Evolutionary conservation across 2,797 vertebrate species (phyloP).

Genomic region (Anguilla marmorata): DNA sequence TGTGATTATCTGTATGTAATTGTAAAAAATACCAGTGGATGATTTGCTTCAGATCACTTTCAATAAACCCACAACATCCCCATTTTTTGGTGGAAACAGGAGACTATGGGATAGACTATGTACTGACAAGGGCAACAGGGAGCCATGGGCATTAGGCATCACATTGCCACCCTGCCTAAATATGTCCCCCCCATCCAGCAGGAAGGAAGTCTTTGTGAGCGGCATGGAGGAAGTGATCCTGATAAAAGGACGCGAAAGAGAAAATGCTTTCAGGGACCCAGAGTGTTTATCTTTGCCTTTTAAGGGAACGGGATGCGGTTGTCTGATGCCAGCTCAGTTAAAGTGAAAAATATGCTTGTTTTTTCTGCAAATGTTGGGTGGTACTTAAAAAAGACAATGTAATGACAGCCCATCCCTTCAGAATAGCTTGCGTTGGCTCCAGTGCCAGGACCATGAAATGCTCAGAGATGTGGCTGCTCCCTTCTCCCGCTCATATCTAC

Average conservation of each 20-base stretch:
- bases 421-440: constrained; percentile 60
- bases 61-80: background rate
- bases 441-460: constrained; percentile 50
- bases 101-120: background rate
- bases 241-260: constrained; percentile 54
- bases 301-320: constrained; percentile 59
- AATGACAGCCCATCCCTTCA: constrained; percentile 46
- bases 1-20: background rate
- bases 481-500: background rate
- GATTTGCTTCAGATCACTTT: constrained; percentile 6
- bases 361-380: constrained; percentile 36
- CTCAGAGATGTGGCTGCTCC: background rate
- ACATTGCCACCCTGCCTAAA: constrained; percentile 70
- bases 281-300: constrained; percentile 68
- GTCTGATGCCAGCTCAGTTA: constrained; percentile 37
- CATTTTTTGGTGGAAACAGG: background rate
- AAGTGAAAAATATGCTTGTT: constrained; percentile 49
- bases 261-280: constrained; percentile 51
- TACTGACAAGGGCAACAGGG: background rate
- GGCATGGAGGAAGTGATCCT: constrained; percentile 60
- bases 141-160: constrained; percentile 48
- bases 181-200: constrained; percentile 63
- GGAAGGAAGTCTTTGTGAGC: constrained; percentile 78
- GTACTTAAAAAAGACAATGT: constrained; percentile 46
- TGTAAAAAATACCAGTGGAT: background rate